Evolutionary conservation across 2,113 vertebrate species (phyloP), one percentile per base, ranked within the genome.

Genomic region (Sinocyclocheilus rhinocerous): DNA sequence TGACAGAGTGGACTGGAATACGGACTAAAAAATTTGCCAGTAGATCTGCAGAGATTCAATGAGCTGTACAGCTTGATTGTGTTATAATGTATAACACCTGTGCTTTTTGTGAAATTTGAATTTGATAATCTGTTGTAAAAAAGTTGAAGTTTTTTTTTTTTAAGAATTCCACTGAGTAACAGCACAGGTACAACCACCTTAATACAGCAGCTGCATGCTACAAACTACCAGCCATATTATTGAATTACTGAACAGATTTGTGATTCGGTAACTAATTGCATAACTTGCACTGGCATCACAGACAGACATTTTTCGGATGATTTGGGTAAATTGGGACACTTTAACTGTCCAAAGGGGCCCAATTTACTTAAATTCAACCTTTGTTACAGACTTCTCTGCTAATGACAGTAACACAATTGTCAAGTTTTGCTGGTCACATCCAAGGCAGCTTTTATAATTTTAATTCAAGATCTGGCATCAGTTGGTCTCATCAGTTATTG

Each of bases 211-310:
- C 36, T 26, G 78, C 57, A 63, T 80, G 78, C 29, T 24, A 80
- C 55, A 59, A 78, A 36, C 9, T 75, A 78, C 26, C 76, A 78
- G 76, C 50, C 26, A 33, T 22, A 57, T 78, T 55, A 36, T 13
- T 59, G 24, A 55, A 78, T 42, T 15, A 18, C 24, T 69, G 15
- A 69, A 69, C 65, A 69, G 29, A 70, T 33, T 70, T 70, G 52
- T 18, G 5, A 55, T 70, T 70, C 39, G 1, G 73, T 50, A 26
- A 48, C 36, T 45, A 45, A 22, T 24, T 48, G 72, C 45, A 76
- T 76, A 50, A 50, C 42, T 76, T 76, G n/a, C 45, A 76, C n/a
- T 76, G 73, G n/a, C 45, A 50, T 76, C 45, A 48, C 73, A 50
- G 11, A 69, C 65, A 69, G 12, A 50, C n/a, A 76, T 76, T 9